Base-by-base conservation (phyloP, 1,140 invertebrate genomes). In the Ceratina calcarata region DNA sequence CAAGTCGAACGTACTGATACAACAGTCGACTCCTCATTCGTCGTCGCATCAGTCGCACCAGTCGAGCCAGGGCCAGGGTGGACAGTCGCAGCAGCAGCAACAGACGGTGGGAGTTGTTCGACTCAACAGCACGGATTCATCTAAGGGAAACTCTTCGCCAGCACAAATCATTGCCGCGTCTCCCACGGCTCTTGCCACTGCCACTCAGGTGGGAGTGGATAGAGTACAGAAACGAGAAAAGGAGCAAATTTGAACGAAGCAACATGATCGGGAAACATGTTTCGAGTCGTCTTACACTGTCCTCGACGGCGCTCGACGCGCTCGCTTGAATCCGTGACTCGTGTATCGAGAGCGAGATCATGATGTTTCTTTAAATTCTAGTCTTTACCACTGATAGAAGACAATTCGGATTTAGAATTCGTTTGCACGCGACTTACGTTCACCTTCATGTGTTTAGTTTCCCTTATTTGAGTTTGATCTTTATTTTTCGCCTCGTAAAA, bases 201-300 rank as follows among this genome's bases (percentile, higher is more conserved):
- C 94, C 91, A 94, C 95, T 89, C 95, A 95, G 93, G 96, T 97
- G 94, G 96, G 96, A 91, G 92, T 93, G 91, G 91, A 89, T 87
- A 80, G 89, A 89, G 90, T 71, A 82, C 64, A 79, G 49, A 75
- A 69, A 69, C 27, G 61, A 74, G 71, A 45, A 45, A 45, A 45
- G 37, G 37, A 45, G 3, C 37, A 8, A 45, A 45, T 45, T 83
- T 64, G 13, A 57, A 72, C 18, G 70, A 74, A 80, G 69, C 65
- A 80, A 60, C 24, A 66, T 75, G 78, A 75, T 70, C 22, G 15
- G 66, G 53, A 51, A 20, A 37, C 16, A 37, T 10, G 37, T 10
- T 0, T 45, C 22, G 24, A 57, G 15, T 27, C 22, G 49, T 51
- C 22, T 24, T 16, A 20, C 15, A 15, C 24, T 57, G n/a, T 2